phyloP scores from a whole-genome alignment of 2,797 vertebrate species.

The Otus scops region DNA sequence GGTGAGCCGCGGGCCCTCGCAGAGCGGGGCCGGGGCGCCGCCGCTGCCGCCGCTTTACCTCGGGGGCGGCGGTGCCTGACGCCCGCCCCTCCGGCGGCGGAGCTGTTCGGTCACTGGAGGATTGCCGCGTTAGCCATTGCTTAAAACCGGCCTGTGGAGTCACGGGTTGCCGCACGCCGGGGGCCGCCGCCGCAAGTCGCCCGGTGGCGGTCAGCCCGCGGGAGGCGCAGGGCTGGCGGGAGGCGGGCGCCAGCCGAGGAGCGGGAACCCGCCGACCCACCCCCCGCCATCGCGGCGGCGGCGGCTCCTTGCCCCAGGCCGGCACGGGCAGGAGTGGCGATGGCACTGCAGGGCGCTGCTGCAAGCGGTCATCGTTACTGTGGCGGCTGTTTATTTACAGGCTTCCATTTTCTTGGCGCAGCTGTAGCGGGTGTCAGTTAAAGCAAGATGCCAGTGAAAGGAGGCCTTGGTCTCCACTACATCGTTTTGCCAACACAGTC shows the following conservation, averaged over 20 bases:
- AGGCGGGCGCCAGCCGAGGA: neutral
- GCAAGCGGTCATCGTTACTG: accelerated
- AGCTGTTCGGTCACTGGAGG: accelerated
- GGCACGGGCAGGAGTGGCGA: accelerated
- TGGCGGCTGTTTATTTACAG: neutral
- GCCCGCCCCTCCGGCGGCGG: neutral
- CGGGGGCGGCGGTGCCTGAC: too few species aligned
- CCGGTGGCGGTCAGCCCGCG: too few species aligned
- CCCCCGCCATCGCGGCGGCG: too few species aligned
- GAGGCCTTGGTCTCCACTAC: neutral
- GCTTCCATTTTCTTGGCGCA: neutral
- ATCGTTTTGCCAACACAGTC: neutral
- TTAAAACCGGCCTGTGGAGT: accelerated
- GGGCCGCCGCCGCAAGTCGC: neutral
- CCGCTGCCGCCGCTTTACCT: neutral
- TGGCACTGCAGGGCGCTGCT: accelerated
- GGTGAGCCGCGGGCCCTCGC: accelerated
- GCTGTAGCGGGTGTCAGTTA: neutral
- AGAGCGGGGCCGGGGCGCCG: neutral
- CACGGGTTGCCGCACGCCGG: accelerated
- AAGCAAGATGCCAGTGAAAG: neutral
- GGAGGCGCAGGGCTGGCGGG: neutral
- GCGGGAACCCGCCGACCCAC: neutral
- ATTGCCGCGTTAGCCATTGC: too few species aligned
- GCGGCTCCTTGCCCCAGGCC: too few species aligned